Percentiles rank a stretch among this genome's conserved stretches.
Conservation (phyloP, 2,888 invertebrate genomes). For the Eupithecia vulgata region DNA sequence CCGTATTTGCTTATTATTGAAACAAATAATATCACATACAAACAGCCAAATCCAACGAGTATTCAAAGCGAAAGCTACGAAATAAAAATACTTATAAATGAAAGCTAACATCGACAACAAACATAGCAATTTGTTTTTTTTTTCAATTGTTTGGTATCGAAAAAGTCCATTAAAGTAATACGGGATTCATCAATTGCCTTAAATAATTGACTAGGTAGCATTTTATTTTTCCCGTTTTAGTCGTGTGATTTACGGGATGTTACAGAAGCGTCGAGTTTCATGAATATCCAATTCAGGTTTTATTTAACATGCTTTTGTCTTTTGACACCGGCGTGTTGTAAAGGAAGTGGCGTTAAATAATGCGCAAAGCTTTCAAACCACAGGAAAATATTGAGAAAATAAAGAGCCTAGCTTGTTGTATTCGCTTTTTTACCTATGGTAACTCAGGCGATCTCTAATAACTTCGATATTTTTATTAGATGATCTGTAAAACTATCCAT, state of each 20-base stretch:
- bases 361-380: not conserved
- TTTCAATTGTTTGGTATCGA: conserved; percentile 15
- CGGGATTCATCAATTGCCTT: conserved; percentile 46
- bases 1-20: not conserved
- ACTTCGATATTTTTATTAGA: not conserved
- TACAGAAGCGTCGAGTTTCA: conserved; percentile 9
- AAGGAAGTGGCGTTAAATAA: not conserved
- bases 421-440: not conserved
- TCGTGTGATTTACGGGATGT: conserved; percentile 13
- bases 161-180: conserved; percentile 38
- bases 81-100: not conserved
- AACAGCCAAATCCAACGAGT: not conserved
- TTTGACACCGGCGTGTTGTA: not conserved
- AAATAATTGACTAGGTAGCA: conserved; percentile 47
- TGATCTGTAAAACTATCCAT: too few relatives aligned
- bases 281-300: conserved; percentile 8
- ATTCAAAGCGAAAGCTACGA: not conserved
- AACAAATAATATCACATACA: not conserved
- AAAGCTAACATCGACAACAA: conserved; percentile 5
- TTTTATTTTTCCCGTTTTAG: conserved; percentile 22
- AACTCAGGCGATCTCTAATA: not conserved
- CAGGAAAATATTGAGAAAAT: conserved; percentile 3
- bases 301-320: not conserved
- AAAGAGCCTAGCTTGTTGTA: not conserved
- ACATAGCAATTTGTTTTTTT: conserved; percentile 12